Conservation (phyloP, 2,797 vertebrate genomes). For the Avahi laniger region DNA sequence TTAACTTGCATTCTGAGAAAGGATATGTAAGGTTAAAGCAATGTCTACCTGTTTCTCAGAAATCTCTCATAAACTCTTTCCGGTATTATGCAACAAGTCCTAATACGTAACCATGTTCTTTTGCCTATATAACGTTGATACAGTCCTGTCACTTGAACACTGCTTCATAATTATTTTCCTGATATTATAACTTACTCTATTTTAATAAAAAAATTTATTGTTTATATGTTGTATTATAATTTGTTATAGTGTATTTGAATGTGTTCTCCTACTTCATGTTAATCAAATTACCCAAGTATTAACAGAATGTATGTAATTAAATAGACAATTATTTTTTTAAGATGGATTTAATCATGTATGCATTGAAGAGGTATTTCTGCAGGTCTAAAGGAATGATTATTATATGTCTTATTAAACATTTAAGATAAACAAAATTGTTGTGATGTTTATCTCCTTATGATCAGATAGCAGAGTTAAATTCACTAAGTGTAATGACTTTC, state of each 20-base stretch:
- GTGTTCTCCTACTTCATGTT: background rate
- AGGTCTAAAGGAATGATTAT: background rate
- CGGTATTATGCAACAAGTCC: conserved; percentile 15
- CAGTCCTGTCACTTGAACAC: conserved; percentile 4
- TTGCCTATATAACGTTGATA: background rate
- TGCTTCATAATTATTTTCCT: background rate
- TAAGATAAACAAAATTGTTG: background rate
- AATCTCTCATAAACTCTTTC: conserved; percentile 54
- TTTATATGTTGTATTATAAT: background rate
- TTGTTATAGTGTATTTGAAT: background rate
- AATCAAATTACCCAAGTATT: background rate
- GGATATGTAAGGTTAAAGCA: conserved; percentile 61
- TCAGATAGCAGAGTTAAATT: background rate
- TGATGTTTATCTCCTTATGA: background rate
- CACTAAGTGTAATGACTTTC: background rate
- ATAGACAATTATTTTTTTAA: background rate
- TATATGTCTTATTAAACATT: background rate
- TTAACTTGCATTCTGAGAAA: conserved; percentile 78
- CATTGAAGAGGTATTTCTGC: background rate
- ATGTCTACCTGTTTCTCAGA: conserved; percentile 71
- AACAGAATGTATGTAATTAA: conserved; percentile 12
- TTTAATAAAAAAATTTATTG: background rate
- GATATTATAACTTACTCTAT: background rate
- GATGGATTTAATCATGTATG: background rate
- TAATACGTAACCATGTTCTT: background rate